Evolutionary conservation across 2,888 invertebrate species (phyloP).

Genomic region (Keiferia lycopersicella): DNA sequence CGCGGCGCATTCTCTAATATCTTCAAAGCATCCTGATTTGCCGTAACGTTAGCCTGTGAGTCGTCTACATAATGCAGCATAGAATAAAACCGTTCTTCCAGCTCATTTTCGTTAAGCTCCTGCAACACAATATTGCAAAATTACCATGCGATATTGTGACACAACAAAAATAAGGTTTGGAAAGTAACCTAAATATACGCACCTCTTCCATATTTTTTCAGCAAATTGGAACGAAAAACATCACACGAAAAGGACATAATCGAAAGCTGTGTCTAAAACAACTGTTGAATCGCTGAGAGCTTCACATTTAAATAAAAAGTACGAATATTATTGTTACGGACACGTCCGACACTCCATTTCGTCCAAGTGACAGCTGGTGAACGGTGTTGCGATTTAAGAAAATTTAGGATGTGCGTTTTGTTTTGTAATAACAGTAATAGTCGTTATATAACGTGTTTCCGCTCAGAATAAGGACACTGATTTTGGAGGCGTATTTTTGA

Average conservation of each 20-base stretch:
- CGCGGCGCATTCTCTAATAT: slow-evolving; percentile 50
- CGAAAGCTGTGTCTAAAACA: slow-evolving; percentile 60
- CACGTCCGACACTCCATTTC: slow-evolving; percentile 74
- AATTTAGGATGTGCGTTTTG: not conserved
- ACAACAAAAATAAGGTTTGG: slow-evolving; percentile 69
- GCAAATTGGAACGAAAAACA: slow-evolving; percentile 65
- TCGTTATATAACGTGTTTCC: not conserved
- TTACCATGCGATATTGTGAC: slow-evolving; percentile 42
- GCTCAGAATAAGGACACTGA: too few relatives aligned
- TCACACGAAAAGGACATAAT: slow-evolving; percentile 74
- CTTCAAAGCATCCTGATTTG: slow-evolving; percentile 30
- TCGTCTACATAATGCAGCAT: slow-evolving; percentile 73
- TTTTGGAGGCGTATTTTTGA: too few relatives aligned
- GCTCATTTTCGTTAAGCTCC: slow-evolving; percentile 76
- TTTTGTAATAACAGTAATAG: not conserved
- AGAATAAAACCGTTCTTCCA: slow-evolving; percentile 74
- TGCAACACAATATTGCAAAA: slow-evolving; percentile 54
- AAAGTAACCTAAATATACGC: slow-evolving; percentile 52
- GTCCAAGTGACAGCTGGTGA: slow-evolving; percentile 43
- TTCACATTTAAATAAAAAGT: slow-evolving; percentile 70
- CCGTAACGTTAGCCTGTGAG: slow-evolving; percentile 55
- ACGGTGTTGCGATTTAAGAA: slow-evolving; percentile 31
- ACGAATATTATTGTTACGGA: slow-evolving; percentile 62
- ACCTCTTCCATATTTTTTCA: slow-evolving; percentile 77
- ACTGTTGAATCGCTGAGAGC: slow-evolving; percentile 64